phyloP scores from a whole-genome alignment of 2,888 invertebrate species.

The Pollenia labialis region DNA sequence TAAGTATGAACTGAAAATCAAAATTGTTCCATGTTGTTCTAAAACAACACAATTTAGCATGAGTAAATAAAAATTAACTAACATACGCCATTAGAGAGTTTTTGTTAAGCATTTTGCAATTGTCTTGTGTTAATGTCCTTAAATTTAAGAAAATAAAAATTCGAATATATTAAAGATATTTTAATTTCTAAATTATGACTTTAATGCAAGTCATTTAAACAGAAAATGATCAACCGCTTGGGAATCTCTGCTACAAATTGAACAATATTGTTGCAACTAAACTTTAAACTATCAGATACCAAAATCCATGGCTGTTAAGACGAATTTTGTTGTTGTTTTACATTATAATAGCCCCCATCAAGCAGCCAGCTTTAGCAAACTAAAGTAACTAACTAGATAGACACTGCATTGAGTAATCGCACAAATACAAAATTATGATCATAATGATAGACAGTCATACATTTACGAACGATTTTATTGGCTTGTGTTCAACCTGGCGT shows the following conservation, averaged over 20 bases:
- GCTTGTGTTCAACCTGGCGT: slow-evolving; percentile 66
- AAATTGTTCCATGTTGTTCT: too few species aligned
- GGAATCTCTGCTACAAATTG: slow-evolving; percentile 9
- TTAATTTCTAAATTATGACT: background rate
- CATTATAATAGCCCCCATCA: background rate
- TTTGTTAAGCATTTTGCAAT: too few species aligned
- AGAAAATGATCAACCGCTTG: background rate
- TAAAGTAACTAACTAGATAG: slow-evolving; percentile 18
- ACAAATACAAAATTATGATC: slow-evolving; percentile 59
- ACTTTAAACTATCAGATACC: slow-evolving; percentile 41
- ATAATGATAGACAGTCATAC: slow-evolving; percentile 24
- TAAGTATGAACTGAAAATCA: too few species aligned
- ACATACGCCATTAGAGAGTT: too few species aligned
- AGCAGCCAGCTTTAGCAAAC: slow-evolving; percentile 10
- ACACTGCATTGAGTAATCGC: slow-evolving; percentile 60
- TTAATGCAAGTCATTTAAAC: background rate
- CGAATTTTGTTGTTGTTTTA: background rate
- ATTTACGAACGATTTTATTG: slow-evolving; percentile 8
- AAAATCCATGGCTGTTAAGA: slow-evolving; percentile 29
- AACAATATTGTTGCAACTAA: slow-evolving; percentile 46
- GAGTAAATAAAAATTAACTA: too few species aligned
- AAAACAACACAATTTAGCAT: too few species aligned
- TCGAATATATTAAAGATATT: background rate
- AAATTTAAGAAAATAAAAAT: background rate
- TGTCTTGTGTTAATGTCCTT: too few species aligned